Evolutionary conservation across 2,797 vertebrate species (phyloP), one percentile per base, ranked within the genome.

Genomic region (Pangasius djambal): DNA sequence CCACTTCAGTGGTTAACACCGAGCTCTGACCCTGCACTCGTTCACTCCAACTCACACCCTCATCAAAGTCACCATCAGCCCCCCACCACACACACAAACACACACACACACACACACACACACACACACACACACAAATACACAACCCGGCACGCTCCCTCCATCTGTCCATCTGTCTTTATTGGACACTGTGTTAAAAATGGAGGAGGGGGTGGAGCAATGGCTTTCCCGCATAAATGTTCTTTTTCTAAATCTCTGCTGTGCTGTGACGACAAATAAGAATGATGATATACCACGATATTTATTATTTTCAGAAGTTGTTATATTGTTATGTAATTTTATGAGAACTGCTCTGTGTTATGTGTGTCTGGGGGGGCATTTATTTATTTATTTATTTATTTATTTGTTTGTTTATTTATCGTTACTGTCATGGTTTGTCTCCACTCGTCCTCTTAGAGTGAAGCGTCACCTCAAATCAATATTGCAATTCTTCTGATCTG

Each of bases 151-250:
- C 59, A 61, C 3, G 3, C 28, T 78, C 85, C 72, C 85, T 78
- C 85, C 57, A 63, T 86, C 55, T 77, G 65, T 74, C 83, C 87
- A 82, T 90, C 85, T 90, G 90, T 81, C 72, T 86, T 55, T 50
- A 57, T 48, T 72, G 79, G 86, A 50, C 57, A 75, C 77, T n/a
- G 22, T 85, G 50, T 70, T 83, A 72, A 37, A 74, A 9, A 67
- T 63, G 48, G 31, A 78, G 70, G 72, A 78, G 61, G 50, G 28
- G 20, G 48, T 9, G 1, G 57, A 9, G 48, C 37, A 78, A 25
- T 9, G 28, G 22, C 18, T 5, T 77, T 55, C 18, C 22, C 3
- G 7, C 6, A 44, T 52, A n/a, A 84, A 48, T 82, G 34, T 57
- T 34, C 20, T 48, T 13, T n/a, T 31, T 52, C 15, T 78, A 78